A percentile compares a stretch with the other conserved stretches of the same genome.
phyloP scores from a whole-genome alignment of 2,113 vertebrate genomes.

The Dipodomys merriami region DNA sequence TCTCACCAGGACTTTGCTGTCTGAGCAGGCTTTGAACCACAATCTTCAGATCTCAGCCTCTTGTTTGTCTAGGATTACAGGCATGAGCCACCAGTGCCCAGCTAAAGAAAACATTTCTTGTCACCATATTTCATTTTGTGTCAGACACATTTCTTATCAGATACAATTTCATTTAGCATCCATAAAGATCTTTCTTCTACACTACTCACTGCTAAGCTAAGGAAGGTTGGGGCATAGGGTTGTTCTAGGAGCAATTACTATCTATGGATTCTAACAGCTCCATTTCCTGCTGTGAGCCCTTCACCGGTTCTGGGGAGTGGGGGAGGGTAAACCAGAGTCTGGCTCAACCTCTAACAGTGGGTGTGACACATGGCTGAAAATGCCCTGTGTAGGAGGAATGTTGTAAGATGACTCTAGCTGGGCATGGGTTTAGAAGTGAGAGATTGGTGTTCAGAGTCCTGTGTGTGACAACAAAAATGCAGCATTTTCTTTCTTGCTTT shows the following conservation, averaged over 20 bases:
- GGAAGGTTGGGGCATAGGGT: fast-evolving
- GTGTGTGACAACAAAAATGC: background rate
- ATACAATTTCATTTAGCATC: too few species aligned
- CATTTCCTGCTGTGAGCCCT: background rate
- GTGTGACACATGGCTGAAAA: background rate
- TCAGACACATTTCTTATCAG: too few species aligned
- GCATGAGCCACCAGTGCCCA: too few species aligned
- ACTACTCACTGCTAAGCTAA: background rate
- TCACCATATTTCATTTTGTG: background rate
- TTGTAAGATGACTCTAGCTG: background rate
- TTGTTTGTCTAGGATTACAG: too few species aligned
- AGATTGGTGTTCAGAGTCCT: background rate
- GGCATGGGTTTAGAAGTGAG: background rate
- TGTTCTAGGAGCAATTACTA: background rate
- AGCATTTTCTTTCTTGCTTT: background rate
- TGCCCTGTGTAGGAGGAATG: background rate
- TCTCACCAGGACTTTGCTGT: too few species aligned
- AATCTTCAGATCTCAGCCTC: too few species aligned
- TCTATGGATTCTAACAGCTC: too few species aligned
- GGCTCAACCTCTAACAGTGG: background rate
- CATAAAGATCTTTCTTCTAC: background rate
- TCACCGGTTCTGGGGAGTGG: background rate
- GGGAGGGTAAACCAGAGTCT: too few species aligned
- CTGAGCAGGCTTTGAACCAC: too few species aligned
- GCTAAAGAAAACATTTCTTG: background rate